Base-by-base conservation (phyloP, 2,888 invertebrate species). In the Drosophila diplacantha region DNA sequence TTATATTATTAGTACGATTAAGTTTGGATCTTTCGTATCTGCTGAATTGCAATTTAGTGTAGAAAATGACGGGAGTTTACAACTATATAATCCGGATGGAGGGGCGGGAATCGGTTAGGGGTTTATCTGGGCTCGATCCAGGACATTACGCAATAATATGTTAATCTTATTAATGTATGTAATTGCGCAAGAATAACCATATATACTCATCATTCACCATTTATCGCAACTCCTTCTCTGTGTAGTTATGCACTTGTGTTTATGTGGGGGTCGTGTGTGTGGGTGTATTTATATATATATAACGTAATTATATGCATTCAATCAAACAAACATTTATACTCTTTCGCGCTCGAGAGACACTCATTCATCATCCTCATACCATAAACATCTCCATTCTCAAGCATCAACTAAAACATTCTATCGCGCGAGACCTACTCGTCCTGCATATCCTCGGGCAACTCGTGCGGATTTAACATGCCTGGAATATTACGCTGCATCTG, bases 401-500 rank as follows among this genome's bases (percentile, higher is more conserved):
- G 67, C 75, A 69, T 81, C 73, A 75, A 66, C 62, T 68, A 76
- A 77, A 68, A 63, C 63, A 56, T 35, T 61, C 43, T 39, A 16
- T 31, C 26, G 49, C 41, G 16, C 37, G 32, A 24, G 84, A 64
- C 72, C 85, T 88, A 89, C 87, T 89, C 89, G 90, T 97, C 97
- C 91, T 96, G 96, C 96, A 96, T 96, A 87, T 96, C 96, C 89
- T 97, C 97, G 49, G 96, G 95, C 87, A 97, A 91, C 89, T 97
- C 97, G 88, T 97, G 96, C 44, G 97, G 97, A 91, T 97, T 97
- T 72, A 97, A 91, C 86, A 99, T 97, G 82, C 98, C 99, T 57
- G 98, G 98, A 75, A 99, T 98, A 46, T 95, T 93, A 89, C 97
- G 91, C 90, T 98, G 97, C 80, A 95, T 92, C 88, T 94, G 93